Evolutionary conservation across 2,113 vertebrate genomes (phyloP), one percentile per base, ranked within the genome.

Genomic region (Oenanthe melanoleuca): DNA sequence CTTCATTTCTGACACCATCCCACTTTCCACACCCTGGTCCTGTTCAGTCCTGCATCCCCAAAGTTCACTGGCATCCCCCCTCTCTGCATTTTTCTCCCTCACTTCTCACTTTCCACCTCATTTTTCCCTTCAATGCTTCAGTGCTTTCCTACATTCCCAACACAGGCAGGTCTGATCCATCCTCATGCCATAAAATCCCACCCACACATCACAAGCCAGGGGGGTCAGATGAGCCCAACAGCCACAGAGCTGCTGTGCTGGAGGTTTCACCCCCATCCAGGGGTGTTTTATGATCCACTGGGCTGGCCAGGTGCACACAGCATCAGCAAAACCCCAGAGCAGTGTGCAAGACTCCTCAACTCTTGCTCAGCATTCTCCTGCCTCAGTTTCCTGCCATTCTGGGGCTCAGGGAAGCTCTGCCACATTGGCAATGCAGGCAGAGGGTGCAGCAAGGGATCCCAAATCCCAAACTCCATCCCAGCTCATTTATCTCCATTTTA

Each of bases 211-310:
- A 21, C 45, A 45, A 4, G 2, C 53, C 11, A 4, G 13, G 38
- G 14, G 50, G 8, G 4, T 6, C 14, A 10, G 64, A 40, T 1
- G 19, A 50, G 17, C 28, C 61, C 33, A 3, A 8, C 0, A 5
- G 44, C 33, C 86, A 15, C 5, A 12, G 50, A 90, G 44, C 61
- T 34, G 45, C 65, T 2, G 0, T 40, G 37, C 52, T 1, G 26
- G 71, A 38, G 34, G 34, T 49, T 91, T 26, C 21, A 19, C 7
- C 9, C 52, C 53, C 12, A 2, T 6, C 33, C 28, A 21, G 47
- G 37, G 23, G 24, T 23, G 47, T 1, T 75, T 53, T 26, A 8
- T 14, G 16, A 11, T 2, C 42, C 17, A 5, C 23, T 28, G 50
- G 50, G 50, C 50, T 52, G 69, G 33, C 56, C 33, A 60, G 12